Evolutionary conservation across 2,797 vertebrate species (phyloP).

Genomic region (Helicolenus hilgendorfi): DNA sequence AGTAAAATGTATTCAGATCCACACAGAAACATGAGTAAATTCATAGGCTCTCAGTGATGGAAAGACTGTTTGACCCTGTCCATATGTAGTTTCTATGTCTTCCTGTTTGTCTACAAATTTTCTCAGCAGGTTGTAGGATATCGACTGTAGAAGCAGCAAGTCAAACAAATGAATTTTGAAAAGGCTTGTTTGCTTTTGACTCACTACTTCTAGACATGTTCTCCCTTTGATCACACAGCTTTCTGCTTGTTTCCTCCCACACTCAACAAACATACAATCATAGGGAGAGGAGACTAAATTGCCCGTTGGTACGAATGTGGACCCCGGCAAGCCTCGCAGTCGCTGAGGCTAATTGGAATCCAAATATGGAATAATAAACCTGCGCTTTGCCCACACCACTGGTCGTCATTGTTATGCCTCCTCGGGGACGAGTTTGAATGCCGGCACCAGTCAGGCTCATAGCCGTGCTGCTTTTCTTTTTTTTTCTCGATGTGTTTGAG

Average conservation of each 20-base stretch:
- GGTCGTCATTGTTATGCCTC: conserved; percentile 83
- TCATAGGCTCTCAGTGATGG: neutral
- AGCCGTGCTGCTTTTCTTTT: conserved; percentile 22
- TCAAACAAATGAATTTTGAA: conserved; percentile 49
- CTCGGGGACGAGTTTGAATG: conserved; percentile 75
- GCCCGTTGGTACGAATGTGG: conserved; percentile 22
- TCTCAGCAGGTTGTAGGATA: conserved; percentile 7
- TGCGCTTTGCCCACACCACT: conserved; percentile 65
- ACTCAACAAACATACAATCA: conserved; percentile 59
- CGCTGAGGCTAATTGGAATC: conserved; percentile 82
- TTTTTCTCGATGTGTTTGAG: conserved; percentile 58
- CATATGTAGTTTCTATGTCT: conserved; percentile 11
- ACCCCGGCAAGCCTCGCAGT: conserved; percentile 59
- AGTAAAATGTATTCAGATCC: neutral
- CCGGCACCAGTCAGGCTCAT: conserved; percentile 66
- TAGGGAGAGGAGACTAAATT: conserved; percentile 43
- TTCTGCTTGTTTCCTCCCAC: conserved; percentile 47
- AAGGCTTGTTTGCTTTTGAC: conserved; percentile 44
- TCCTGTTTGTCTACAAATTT: conserved; percentile 10
- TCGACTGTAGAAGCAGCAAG: conserved; percentile 4
- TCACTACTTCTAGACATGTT: conserved; percentile 14
- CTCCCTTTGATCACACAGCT: conserved; percentile 46
- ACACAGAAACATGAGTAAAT: neutral
- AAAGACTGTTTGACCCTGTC: neutral
- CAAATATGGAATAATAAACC: conserved; percentile 83